A percentile compares a stretch with the other conserved stretches of the same genome.
phyloP scores from a whole-genome alignment of 2,113 vertebrate genomes.

The Syrmaticus mikado region DNA sequence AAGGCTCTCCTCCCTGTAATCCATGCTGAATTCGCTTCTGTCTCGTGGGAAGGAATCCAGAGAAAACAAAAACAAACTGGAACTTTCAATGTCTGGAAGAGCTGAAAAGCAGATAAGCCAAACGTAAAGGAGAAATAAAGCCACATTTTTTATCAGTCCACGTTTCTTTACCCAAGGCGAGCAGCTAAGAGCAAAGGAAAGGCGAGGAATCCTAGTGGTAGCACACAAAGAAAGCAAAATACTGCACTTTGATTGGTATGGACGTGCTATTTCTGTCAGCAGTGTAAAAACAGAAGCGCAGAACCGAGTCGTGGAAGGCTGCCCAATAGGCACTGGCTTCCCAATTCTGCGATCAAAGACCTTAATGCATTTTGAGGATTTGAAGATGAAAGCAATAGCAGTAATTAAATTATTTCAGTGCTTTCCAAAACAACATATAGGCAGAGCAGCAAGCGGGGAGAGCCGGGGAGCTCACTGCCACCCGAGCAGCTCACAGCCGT shows the following conservation, averaged over 20 bases:
- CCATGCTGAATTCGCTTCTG: conserved; percentile 60
- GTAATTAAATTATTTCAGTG: background rate
- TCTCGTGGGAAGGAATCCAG: conserved; percentile 57
- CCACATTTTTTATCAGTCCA: conserved; percentile 41
- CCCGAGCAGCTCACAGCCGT: background rate
- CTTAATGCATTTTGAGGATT: background rate
- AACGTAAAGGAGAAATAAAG: conserved; percentile 66
- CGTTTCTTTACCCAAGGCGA: background rate
- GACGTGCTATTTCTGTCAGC: background rate
- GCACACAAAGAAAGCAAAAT: background rate
- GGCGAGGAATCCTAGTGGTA: background rate
- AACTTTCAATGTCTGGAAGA: conserved; percentile 54
- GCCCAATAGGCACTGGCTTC: rapidly evolving
- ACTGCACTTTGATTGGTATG: background rate
- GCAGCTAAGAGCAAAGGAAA: background rate
- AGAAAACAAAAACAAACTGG: conserved; percentile 59
- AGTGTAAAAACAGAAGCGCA: conserved; percentile 12
- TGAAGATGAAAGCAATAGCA: background rate
- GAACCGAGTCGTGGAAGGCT: background rate
- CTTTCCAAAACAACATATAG: background rate
- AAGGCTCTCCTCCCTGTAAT: conserved; percentile 53
- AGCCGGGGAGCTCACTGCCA: background rate
- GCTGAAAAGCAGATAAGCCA: conserved; percentile 66
- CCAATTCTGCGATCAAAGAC: background rate
- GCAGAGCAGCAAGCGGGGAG: background rate